Evolutionary conservation across 2,113 vertebrate species (phyloP).

Genomic region (Girardinichthys multiradiatus): DNA sequence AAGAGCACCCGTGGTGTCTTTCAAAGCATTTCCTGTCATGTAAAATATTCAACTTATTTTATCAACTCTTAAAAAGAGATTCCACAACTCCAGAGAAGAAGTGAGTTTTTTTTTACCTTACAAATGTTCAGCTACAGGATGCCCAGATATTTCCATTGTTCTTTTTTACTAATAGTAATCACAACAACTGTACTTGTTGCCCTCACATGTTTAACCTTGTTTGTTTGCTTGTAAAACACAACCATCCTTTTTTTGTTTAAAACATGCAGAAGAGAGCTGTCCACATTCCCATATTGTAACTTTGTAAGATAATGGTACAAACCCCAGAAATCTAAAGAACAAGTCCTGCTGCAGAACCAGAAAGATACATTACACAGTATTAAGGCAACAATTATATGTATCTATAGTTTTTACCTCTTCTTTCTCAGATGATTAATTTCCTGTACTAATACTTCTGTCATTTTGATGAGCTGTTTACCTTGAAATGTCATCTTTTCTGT

Average conservation of each 20-base stretch:
- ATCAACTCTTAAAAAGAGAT: slow-evolving; percentile 30
- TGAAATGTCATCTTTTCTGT: slow-evolving; percentile 10
- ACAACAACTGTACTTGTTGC: slow-evolving; percentile 13
- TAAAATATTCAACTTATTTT: slow-evolving; percentile 48
- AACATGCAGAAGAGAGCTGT: neutral
- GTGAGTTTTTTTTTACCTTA: slow-evolving; percentile 19
- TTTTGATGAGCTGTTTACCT: slow-evolving; percentile 37
- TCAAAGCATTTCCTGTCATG: slow-evolving; percentile 55
- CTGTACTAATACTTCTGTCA: slow-evolving; percentile 25
- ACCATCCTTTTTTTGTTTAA: slow-evolving; percentile 1
- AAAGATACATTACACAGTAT: slow-evolving; percentile 2
- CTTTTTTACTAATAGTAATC: neutral
- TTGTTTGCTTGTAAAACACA: slow-evolving; percentile 3
- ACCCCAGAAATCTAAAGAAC: slow-evolving; percentile 9
- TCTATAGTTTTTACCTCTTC: slow-evolving; percentile 27
- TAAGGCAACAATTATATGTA: slow-evolving; percentile 9
- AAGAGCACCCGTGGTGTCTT: slow-evolving; percentile 52
- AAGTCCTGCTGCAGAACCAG: neutral
- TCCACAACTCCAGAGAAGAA: slow-evolving; percentile 1
- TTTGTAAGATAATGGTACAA: neutral
- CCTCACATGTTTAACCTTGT: slow-evolving; percentile 26
- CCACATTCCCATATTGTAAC: neutral
- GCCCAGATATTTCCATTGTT: neutral
- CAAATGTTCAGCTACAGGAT: slow-evolving; percentile 43
- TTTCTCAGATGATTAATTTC: slow-evolving; percentile 15